Evolutionary conservation across 2,113 vertebrate genomes (phyloP), one percentile per base, ranked within the genome.

Genomic region (Phocoena sinus): DNA sequence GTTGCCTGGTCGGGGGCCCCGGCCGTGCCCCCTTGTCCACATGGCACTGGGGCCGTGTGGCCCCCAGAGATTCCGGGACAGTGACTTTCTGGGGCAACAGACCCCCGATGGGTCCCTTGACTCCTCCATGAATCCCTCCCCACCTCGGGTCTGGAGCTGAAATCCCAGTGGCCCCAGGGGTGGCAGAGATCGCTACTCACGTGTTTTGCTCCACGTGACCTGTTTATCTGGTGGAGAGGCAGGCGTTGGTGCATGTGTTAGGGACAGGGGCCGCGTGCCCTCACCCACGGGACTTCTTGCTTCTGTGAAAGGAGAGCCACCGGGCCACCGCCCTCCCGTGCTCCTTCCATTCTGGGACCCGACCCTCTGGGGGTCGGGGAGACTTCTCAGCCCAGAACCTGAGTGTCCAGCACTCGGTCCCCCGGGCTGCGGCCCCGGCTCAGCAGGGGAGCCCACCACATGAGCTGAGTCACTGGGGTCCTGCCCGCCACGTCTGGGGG

Each of bases 321-420:
- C 1, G 11, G 47, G 62, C 84, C 8, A 0, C 21, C 31, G 25
- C 38, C 8, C 0, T 3, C 21, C 41, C 47, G 25, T 2, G 33
- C 17, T 12, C 68, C 47, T 71, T 23, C 44, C 8, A 0, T 13
- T 1, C 31, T 6, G 0, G 0, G 7, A 12, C 38, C 81, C 28
- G 4, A 13, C 28, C 63, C 82, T 50, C 11, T 1, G 1, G 26
- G 5, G 58, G 41, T 6, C 18, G 13, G 31, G 14, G 26, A 50
- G 38, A 28, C 83, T 36, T n/a, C 77, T 23, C 13, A 1, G 36
- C n/a, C 68, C 80, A 50, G n/a, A 26, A 4, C 10, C 82, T 15
- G 38, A 56, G 31, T 5, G 15, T 31, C 28, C 0, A 2, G 3
- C 1, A 1, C 53, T n/a, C 1, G 0, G 36, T 18, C 8, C n/a